Base-by-base conservation (phyloP, 2,797 vertebrate genomes). In the Hyperoplus lanceolatus region DNA sequence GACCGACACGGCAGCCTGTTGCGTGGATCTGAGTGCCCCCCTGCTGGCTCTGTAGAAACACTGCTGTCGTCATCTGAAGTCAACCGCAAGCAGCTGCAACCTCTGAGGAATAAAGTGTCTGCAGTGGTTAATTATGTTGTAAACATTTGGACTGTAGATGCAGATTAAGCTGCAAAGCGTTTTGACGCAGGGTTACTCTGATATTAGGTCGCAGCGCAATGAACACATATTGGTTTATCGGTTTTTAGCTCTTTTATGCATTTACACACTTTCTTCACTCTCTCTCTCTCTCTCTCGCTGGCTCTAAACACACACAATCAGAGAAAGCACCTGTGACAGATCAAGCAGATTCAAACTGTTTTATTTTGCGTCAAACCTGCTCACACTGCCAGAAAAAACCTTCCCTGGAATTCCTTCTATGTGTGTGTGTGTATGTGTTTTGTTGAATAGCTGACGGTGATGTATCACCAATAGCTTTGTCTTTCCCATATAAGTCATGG, bases 401-500 rank as follows among this genome's bases (percentile, higher is more conserved):
- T 75, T 77, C 73, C 53, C 54, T 69, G 62, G 82, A 79, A 64
- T 78, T 80, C 46, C 39, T 70, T 57, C 9, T 73, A 54, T 63
- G 59, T 29, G 65, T 67, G 72, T 67, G 75, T 78, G 69, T 71
- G 73, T 81, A 61, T 85, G 73, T 48, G 13, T 54, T 18, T 12
- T 72, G 63, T 16, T 79, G 77, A 85, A 77, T 70, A 77, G 68
- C 68, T 70, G 63, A 75, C 49, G 7, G 53, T 82, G 84, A 93
- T 94, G 90, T 91, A 89, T 94, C 72, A 83, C 66, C 77, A 42
- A 41, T 66, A 70, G 81, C 82, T 82, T 90, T 84, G 87, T 89
- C 87, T 90, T 90, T 90, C 73, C 90, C 91, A 88, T 92, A 90
- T 88, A 91, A 85, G 90, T 90, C 90, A 87, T 54, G 85, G 71